phyloP scores from a whole-genome alignment of 2,888 invertebrate species.

The Adineta ricciae region DNA sequence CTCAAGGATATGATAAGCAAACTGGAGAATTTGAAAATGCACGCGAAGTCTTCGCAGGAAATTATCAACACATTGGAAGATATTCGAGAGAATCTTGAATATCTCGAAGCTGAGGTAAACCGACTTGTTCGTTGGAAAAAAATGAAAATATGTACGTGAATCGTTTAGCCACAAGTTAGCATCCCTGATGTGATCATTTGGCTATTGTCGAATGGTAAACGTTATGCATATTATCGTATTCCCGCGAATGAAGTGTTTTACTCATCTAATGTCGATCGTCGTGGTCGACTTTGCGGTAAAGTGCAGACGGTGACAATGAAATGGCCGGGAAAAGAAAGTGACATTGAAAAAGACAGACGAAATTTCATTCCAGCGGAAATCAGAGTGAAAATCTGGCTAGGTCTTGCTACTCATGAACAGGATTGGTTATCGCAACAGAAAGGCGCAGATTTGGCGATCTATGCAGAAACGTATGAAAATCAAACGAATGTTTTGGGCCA shows the following conservation, averaged over 20 bases:
- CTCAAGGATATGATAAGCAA: background rate
- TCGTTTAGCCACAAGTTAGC: conserved; percentile 51
- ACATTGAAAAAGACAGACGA: conserved; percentile 39
- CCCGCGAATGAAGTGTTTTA: conserved; percentile 51
- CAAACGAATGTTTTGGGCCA: conserved; percentile 47
- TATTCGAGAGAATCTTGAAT: conserved; percentile 24
- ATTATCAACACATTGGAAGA: conserved; percentile 18
- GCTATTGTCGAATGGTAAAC: conserved; percentile 51
- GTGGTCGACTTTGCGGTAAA: conserved; percentile 49
- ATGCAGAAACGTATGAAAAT: conserved; percentile 46
- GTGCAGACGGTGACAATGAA: conserved; percentile 48
- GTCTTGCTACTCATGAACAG: conserved; percentile 47
- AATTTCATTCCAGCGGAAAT: conserved; percentile 47
- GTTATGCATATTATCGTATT: conserved; percentile 50
- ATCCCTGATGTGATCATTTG: conserved; percentile 53
- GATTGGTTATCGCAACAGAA: conserved; percentile 49
- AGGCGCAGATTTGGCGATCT: conserved; percentile 38
- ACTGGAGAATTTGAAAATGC: conserved; percentile 21
- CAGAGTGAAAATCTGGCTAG: conserved; percentile 50
- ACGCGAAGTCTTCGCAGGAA: background rate
- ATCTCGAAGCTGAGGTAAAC: conserved; percentile 29
- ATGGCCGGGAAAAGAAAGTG: conserved; percentile 37
- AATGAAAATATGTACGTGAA: background rate
- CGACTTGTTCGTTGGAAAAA: too few relatives aligned
- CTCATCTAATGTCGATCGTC: conserved; percentile 43